phyloP scores from a whole-genome alignment of 2,113 vertebrate species.

The Rynchops niger region DNA sequence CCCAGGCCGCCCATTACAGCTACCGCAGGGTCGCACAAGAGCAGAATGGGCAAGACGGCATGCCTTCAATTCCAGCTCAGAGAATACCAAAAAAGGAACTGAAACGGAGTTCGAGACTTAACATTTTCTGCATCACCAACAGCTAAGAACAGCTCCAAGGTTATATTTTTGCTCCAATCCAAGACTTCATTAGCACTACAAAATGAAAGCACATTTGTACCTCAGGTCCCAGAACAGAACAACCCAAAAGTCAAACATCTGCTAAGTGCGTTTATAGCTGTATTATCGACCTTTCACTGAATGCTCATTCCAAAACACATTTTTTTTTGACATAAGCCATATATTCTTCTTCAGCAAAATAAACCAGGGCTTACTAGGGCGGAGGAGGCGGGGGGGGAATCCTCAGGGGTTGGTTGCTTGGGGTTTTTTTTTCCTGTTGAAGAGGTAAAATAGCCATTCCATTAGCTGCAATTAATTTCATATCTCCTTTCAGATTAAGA shows the following conservation, averaged over 20 bases:
- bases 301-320: neutral
- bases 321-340: neutral
- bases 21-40: neutral
- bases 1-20: slow-evolving; percentile 48
- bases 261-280: neutral
- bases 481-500: neutral
- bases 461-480: neutral
- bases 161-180: neutral
- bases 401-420: fast-evolving
- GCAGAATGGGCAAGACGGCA: neutral
- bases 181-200: neutral
- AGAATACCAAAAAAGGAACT: slow-evolving; percentile 66
- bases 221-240: neutral
- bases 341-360: neutral
- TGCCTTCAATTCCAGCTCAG: slow-evolving; percentile 26
- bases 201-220: neutral
- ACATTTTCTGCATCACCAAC: slow-evolving; percentile 28
- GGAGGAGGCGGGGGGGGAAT: too few relatives aligned
- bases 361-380: neutral
- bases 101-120: neutral
- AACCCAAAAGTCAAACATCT: slow-evolving; percentile 8
- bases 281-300: neutral
- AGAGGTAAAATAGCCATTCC: neutral
- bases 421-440: neutral
- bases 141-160: neutral